phyloP scores from a whole-genome alignment of 2,888 invertebrate species.

The Shargacucullia verbasci region DNA sequence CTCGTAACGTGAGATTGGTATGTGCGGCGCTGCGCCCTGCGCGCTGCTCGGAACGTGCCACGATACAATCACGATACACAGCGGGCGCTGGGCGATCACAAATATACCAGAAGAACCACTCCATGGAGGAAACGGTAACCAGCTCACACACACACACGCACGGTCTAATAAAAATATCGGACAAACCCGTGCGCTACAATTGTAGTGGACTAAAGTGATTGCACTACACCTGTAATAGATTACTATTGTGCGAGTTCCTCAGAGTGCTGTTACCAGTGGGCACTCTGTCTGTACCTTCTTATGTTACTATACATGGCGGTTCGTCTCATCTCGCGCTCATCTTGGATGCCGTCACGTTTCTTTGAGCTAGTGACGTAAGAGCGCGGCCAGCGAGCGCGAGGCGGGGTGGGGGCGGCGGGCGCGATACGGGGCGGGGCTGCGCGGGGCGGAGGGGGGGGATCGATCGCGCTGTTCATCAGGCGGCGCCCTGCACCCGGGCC shows the following conservation, averaged over 20 bases:
- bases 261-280: background rate
- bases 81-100: background rate
- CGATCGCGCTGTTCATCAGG: conserved; percentile 50
- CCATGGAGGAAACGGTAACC: background rate
- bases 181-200: background rate
- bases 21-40: background rate
- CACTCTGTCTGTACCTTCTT: conserved; percentile 4
- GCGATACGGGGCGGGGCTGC: conserved; percentile 3
- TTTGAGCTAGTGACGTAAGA: conserved; percentile 40
- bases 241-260: background rate
- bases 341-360: conserved; percentile 35
- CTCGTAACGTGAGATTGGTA: background rate
- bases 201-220: too few relatives aligned
- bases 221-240: too few relatives aligned
- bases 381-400: background rate
- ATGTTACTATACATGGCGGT: background rate
- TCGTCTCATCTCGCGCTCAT: conserved; percentile 37
- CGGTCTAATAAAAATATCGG: background rate
- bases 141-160: background rate
- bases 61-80: conserved; percentile 15
- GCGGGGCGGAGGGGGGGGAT: conserved; percentile 24
- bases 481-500: conserved; percentile 40
- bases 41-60: conserved; percentile 7
- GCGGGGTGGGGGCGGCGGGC: background rate
- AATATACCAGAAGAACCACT: background rate